Percentiles rank a stretch among this genome's conserved stretches.
Conservation (phyloP, 2,113 vertebrate species). For the Nipponia nippon region DNA sequence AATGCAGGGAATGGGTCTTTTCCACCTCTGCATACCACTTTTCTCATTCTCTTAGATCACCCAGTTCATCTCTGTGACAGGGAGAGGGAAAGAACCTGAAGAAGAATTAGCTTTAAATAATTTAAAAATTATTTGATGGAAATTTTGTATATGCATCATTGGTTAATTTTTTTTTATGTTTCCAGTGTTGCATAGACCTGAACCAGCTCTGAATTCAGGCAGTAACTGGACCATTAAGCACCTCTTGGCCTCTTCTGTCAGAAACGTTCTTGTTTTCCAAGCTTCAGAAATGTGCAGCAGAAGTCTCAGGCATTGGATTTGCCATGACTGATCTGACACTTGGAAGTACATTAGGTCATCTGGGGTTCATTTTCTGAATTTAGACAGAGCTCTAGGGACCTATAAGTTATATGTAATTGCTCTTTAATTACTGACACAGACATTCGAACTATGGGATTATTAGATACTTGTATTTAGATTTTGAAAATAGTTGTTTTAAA, state of each 20-base stretch:
- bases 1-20: not conserved
- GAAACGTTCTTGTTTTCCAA: not conserved
- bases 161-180: not conserved
- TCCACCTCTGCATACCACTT: not conserved
- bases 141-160: not conserved
- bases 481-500: not conserved
- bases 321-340: slow-evolving; percentile 15
- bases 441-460: not conserved
- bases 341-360: slow-evolving; percentile 20
- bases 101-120: not conserved
- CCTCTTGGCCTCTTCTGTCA: not conserved
- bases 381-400: slow-evolving; percentile 8
- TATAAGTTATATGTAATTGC: not conserved
- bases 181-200: not conserved
- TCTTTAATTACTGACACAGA: slow-evolving; percentile 42
- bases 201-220: not conserved
- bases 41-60: not conserved
- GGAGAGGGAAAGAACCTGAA: not conserved
- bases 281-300: not conserved
- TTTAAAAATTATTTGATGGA: not conserved
- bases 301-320: not conserved
- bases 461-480: not conserved
- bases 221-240: not conserved
- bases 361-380: slow-evolving; percentile 22
- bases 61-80: not conserved